Base-by-base conservation (phyloP, 2,888 invertebrate species). In the Folsomia candida region DNA sequence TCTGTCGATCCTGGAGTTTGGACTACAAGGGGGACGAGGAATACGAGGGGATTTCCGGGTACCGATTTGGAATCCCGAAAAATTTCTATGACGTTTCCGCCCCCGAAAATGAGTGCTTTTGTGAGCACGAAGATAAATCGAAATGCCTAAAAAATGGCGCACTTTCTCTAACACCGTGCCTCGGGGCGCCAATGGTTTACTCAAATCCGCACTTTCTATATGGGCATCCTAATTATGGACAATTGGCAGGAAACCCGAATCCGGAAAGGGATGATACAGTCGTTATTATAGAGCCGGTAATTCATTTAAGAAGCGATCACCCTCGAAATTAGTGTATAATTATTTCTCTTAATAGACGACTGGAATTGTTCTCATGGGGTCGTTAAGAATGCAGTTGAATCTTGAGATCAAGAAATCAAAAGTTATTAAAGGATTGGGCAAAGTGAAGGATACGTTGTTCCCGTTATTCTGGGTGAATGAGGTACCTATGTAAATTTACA, bases 391-490 rank as follows among this genome's bases (percentile, higher is more conserved):
- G 24, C 76, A 76, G 57, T 62, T 76, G 18, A 76, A 76, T 60
- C 27, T 76, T n/a, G 70, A 73, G 20, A 59, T 76, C 1, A 72
- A 69, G 26, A 68, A 68, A 6, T 69, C 51, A 9, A 51, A 54
- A 20, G 65, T 28, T 18, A 57, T 76, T 26, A 62, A 69, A 1
- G 71, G 70, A n/a, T 65, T 76, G 61, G 67, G 37, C 24, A 69
- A 72, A 25, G 69, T 76, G 3, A 70, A 66, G 20, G 26, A 62
- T 4, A 70, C 73, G 70, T 37, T 68, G 1, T 76, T 73, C 24
- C 76, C 76, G 6, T 29, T 76, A 6, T 18, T 71, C 18, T 76
- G 76, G 76, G 69, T 73, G n/a, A 71, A 76, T 22, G 76, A 76
- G 58, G 64, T 64, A 57, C n/a, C n/a, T n/a, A n/a, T n/a, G n/a